These are phyloP conservation scores for Turnix velox DNA, from an alignment of 2,113 vertebrate genomes.

Conservation along the genomic window DNA sequence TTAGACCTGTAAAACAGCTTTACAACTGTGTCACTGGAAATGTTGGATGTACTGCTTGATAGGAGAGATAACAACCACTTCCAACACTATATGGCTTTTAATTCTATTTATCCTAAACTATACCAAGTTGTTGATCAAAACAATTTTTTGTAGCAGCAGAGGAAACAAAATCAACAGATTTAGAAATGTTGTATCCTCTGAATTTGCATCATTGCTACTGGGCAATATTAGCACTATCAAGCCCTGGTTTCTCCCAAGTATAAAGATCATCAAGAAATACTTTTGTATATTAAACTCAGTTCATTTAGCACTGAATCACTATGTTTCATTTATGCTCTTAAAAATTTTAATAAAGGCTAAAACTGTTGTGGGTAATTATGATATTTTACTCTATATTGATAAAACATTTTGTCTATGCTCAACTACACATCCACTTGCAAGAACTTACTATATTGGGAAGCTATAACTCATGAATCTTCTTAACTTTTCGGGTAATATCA, in stretches of 20 bases:
- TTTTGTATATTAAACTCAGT: neutral
- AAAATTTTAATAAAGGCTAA: neutral
- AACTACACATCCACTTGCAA: neutral
- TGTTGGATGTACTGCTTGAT: neutral
- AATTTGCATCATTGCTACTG: neutral
- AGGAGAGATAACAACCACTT: neutral
- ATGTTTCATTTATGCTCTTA: neutral
- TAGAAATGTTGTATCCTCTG: neutral
- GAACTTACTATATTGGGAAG: neutral
- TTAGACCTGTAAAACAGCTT: neutral
- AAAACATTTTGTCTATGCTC: neutral
- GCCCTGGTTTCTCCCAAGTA: neutral
- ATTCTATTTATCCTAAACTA: neutral
- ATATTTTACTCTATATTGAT: neutral
- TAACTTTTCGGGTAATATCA: neutral
- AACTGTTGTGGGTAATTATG: neutral
- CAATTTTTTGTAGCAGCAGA: neutral
- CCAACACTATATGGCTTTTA: neutral
- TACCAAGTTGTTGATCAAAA: neutral
- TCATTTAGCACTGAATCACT: neutral
- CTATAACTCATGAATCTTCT: neutral
- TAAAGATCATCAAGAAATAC: neutral
- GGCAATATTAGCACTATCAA: neutral
- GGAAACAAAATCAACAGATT: neutral
- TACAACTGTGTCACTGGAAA: neutral